phyloP scores from a whole-genome alignment of 1,140 invertebrate species.

The Aethina tumida region DNA sequence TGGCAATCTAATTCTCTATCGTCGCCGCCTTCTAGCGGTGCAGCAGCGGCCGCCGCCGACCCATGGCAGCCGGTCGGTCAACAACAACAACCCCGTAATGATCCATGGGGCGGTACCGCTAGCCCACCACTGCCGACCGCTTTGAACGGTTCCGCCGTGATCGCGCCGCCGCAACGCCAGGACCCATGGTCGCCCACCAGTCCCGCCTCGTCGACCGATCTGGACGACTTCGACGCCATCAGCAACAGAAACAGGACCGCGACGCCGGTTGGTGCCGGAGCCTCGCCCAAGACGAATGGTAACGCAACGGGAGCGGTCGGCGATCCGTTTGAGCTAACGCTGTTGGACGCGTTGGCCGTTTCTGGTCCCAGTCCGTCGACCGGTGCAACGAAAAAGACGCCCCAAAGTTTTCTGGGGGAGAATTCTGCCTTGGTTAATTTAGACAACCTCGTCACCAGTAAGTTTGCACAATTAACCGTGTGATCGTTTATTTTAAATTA shows the following conservation, averaged over 20 bases:
- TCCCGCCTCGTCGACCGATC: conserved; percentile 54
- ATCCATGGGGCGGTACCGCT: conserved; percentile 39
- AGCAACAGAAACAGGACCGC: conserved; percentile 51
- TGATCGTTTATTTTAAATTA: conserved; percentile 1
- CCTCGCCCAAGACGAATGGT: conserved; percentile 33
- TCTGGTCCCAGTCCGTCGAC: conserved; percentile 32
- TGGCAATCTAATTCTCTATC: conserved; percentile 21
- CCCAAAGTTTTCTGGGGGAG: conserved; percentile 87
- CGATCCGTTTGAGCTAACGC: conserved; percentile 63
- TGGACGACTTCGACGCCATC: conserved; percentile 77
- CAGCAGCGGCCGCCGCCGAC: conserved; percentile 7
- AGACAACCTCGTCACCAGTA: conserved; percentile 78
- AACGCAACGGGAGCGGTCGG: conserved; percentile 36
- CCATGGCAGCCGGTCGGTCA: conserved; percentile 18
- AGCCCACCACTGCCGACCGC: conserved; percentile 16
- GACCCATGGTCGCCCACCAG: conserved; percentile 34
- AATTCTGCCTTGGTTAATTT: conserved; percentile 90
- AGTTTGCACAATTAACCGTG: conserved; percentile 9
- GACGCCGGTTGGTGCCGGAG: no score
- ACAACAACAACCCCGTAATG: conserved; percentile 26
- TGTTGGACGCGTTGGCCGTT: conserved; percentile 45
- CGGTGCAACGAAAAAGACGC: conserved; percentile 66
- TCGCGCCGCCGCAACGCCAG: conserved; percentile 19
- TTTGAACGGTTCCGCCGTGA: conserved; percentile 20
- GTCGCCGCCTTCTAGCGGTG: conserved; percentile 15